Conservation (phyloP, 2,797 vertebrate genomes). For the Notolepis coatsorum region DNA sequence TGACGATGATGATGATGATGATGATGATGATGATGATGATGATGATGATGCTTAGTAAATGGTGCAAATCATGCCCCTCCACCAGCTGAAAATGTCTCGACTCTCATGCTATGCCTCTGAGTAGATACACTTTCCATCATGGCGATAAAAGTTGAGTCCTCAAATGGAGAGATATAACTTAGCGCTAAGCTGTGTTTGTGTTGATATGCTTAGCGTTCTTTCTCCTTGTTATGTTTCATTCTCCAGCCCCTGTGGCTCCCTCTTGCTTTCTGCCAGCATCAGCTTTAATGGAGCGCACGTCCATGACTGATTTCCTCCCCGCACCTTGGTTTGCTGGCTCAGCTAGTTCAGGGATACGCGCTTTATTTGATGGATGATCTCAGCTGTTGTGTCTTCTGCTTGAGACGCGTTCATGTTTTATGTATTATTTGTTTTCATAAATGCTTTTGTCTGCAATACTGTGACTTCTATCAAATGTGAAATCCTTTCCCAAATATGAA, state of each 20-base stretch:
- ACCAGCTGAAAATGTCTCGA: too few species aligned
- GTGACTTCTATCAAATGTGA: background rate
- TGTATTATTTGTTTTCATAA: constrained; percentile 45
- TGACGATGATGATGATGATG: too few species aligned
- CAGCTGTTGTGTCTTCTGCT: constrained; percentile 44
- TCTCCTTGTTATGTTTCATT: constrained; percentile 18
- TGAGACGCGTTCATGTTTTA: constrained; percentile 32
- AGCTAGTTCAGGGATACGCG: constrained; percentile 59
- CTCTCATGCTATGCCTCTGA: too few species aligned
- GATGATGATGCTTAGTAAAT: too few species aligned
- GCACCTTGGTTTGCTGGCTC: constrained; percentile 68
- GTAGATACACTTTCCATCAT: too few species aligned
- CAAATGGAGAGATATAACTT: too few species aligned
- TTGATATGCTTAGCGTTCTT: constrained; percentile 9
- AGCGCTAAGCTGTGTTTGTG: constrained; percentile 25
- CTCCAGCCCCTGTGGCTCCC: constrained; percentile 4
- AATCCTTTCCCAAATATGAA: background rate
- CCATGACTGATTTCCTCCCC: constrained; percentile 64
- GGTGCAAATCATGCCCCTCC: too few species aligned
- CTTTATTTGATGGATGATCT: constrained; percentile 61
- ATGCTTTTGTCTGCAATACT: constrained; percentile 22
- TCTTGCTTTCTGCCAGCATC: constrained; percentile 61
- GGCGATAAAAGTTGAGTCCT: too few species aligned
- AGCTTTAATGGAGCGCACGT: constrained; percentile 57
- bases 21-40: too few species aligned